Evolutionary conservation across 2,888 invertebrate genomes (phyloP).

Genomic region (Platerodrilus igneus): DNA sequence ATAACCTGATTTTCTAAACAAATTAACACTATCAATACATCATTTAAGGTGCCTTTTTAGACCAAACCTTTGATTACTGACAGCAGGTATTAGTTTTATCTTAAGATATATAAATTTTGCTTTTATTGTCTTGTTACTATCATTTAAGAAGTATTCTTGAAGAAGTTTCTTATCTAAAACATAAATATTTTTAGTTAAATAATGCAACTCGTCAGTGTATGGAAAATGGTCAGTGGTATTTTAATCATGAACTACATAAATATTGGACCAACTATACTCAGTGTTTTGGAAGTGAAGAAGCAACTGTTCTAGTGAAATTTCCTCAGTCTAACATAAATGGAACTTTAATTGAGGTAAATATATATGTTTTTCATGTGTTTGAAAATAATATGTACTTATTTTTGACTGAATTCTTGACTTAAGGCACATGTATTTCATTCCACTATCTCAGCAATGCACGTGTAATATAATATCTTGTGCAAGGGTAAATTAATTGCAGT

Average conservation of each 20-base stretch:
- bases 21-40: too few relatives aligned
- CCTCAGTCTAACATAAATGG: slow-evolving; percentile 14
- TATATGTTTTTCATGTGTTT: too few relatives aligned
- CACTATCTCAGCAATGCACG: too few relatives aligned
- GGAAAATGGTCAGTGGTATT: slow-evolving; percentile 50
- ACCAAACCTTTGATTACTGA: too few relatives aligned
- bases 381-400: too few relatives aligned
- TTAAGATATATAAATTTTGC: not conserved
- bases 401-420: too few relatives aligned
- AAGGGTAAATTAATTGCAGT: too few relatives aligned
- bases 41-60: too few relatives aligned
- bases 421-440: too few relatives aligned
- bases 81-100: too few relatives aligned
- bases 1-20: too few relatives aligned
- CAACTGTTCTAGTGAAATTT: slow-evolving; percentile 44
- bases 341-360: slow-evolving; percentile 8
- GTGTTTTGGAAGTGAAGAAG: slow-evolving; percentile 45
- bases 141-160: not conserved
- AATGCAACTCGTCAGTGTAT: slow-evolving; percentile 51
- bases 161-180: not conserved
- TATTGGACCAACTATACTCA: slow-evolving; percentile 53
- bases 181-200: slow-evolving; percentile 25
- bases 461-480: too few relatives aligned
- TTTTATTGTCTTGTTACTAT: not conserved
- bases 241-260: slow-evolving; percentile 39